Evolutionary conservation across 2,888 invertebrate species (phyloP).

Genomic region (Acanthosoma haemorrhoidale): DNA sequence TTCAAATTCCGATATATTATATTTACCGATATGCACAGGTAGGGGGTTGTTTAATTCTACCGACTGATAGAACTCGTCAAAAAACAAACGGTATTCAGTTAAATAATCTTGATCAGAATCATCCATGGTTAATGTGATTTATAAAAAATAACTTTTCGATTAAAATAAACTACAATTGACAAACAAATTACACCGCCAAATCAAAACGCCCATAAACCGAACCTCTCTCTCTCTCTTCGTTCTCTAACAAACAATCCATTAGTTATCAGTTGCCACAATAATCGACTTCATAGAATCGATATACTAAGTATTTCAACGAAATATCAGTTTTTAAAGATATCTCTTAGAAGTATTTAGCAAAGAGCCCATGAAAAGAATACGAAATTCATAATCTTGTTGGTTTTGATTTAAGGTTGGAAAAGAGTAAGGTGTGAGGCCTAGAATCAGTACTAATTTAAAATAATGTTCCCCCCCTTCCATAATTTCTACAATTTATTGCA

Average conservation of each 20-base stretch:
- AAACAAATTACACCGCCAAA: conserved; percentile 21
- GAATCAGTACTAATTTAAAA: too few relatives aligned
- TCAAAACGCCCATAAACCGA: conserved; percentile 25
- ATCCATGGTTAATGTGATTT: conserved; percentile 30
- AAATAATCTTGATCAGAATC: conserved; percentile 60
- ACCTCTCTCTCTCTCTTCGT: neutral
- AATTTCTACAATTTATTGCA: too few relatives aligned
- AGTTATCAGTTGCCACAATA: conserved; percentile 19
- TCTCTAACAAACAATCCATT: conserved; percentile 21
- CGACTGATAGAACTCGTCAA: conserved; percentile 63
- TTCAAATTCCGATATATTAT: conserved; percentile 63
- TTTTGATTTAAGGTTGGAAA: too few relatives aligned
- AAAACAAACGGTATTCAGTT: conserved; percentile 63
- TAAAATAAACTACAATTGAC: neutral
- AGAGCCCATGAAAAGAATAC: too few relatives aligned
- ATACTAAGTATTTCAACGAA: too few relatives aligned
- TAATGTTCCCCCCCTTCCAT: too few relatives aligned
- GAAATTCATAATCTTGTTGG: too few relatives aligned
- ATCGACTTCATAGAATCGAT: neutral
- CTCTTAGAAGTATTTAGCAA: too few relatives aligned
- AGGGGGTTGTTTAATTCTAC: conserved; percentile 67
- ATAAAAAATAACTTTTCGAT: neutral
- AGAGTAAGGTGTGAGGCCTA: too few relatives aligned
- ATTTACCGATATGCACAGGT: conserved; percentile 65
- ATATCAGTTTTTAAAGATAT: too few relatives aligned